A percentile compares a stretch with the other conserved stretches of the same genome.
phyloP scores from a whole-genome alignment of 2,797 vertebrate species.

The Poeciliopsis gracilis region DNA sequence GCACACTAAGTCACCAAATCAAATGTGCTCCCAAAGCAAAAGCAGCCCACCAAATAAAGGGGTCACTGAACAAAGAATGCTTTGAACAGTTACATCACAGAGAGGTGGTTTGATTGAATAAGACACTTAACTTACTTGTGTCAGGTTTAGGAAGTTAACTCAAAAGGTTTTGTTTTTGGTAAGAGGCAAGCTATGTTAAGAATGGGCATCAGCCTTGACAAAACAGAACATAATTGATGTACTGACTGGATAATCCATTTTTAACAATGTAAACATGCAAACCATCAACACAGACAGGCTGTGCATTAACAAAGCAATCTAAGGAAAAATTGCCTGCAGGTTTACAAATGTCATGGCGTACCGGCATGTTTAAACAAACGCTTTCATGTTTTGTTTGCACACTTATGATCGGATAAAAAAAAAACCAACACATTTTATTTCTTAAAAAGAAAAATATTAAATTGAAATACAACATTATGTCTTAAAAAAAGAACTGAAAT shows the following conservation, averaged over 20 bases:
- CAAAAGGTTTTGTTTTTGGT: conserved; percentile 25
- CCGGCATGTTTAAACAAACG: not conserved
- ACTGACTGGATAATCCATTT: conserved; percentile 32
- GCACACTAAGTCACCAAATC: conserved; percentile 69
- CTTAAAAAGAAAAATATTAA: not conserved
- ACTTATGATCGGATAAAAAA: not conserved
- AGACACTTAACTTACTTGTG: conserved; percentile 62
- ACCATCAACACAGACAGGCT: conserved; percentile 5
- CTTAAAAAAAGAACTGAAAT: not conserved
- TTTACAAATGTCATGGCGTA: not conserved
- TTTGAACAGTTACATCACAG: conserved; percentile 82
- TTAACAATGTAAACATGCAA: conserved; percentile 35
- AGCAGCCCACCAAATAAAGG: conserved; percentile 70
- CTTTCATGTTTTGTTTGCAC: not conserved
- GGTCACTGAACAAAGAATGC: conserved; percentile 83
- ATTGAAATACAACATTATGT: not conserved
- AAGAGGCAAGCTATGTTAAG: conserved; percentile 31
- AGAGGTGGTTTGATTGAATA: conserved; percentile 63
- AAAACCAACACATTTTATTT: not conserved
- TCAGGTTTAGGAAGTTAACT: conserved; percentile 60
- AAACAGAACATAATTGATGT: conserved; percentile 43
- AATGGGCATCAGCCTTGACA: conserved; percentile 18
- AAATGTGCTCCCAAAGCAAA: conserved; percentile 62
- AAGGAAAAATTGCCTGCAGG: not conserved
- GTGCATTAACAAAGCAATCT: not conserved